phyloP scores from a whole-genome alignment of 2,797 vertebrate genomes.

The Triplophysa yarkandensis region DNA sequence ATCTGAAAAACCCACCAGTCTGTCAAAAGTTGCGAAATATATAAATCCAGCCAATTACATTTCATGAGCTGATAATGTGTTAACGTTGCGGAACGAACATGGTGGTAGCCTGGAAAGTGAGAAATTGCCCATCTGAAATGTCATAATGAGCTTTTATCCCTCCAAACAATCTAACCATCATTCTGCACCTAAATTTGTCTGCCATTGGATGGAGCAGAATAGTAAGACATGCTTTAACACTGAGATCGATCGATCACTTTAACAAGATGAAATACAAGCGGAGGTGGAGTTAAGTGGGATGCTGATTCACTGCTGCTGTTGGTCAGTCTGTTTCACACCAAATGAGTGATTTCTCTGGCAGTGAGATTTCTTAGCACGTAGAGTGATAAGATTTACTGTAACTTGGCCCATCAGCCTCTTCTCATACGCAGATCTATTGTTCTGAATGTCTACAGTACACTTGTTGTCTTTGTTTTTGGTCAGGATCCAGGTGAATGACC shows the following conservation, averaged over 20 bases:
- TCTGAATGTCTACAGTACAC: background rate
- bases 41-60: background rate
- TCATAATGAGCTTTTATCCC: background rate
- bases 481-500: conserved; percentile 95
- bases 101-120: background rate
- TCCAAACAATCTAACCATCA: background rate
- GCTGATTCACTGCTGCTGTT: conserved; percentile 19
- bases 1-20: background rate
- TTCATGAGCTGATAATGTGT: background rate
- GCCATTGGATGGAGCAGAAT: background rate
- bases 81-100: background rate
- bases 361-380: background rate
- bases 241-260: conserved; percentile 33
- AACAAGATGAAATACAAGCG: conserved; percentile 34
- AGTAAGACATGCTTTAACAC: conserved; percentile 28
- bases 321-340: background rate
- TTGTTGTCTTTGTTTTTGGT: background rate
- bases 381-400: conserved; percentile 15
- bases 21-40: conserved; percentile 4
- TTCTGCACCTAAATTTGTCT: conserved; percentile 6
- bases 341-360: conserved; percentile 11
- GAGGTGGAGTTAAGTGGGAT: conserved; percentile 9
- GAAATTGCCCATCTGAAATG: background rate
- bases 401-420: background rate
- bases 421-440: background rate